Base-by-base conservation (phyloP, 2,888 invertebrate genomes). In the Cantharis rufa region DNA sequence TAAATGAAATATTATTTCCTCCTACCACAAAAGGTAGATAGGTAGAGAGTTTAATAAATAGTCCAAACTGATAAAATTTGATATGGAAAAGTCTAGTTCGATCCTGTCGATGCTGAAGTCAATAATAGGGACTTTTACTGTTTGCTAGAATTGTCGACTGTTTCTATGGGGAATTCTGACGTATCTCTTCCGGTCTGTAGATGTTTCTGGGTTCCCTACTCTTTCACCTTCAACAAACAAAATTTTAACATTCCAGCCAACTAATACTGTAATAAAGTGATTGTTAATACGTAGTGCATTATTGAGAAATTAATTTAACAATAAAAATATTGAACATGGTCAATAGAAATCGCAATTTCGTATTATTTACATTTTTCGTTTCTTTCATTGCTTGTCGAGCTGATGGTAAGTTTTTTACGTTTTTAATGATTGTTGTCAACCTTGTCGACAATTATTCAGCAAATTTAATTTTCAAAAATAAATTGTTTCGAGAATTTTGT, bases 171-270 rank as follows among this genome's bases (percentile, higher is more conserved):
- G 28, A 15, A 70, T 16, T 70, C 70, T 18, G 70, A 73, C 48
- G 70, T 70, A 62, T 48, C 62, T 74, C 70, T 74, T 70, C 69
- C 64, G 63, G 64, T 64, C 74, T 62, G 70, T 69, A 64, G 69
- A 32, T 63, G 69, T 69, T 64, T 74, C 64, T 24, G 64, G 64
- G 15, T 66, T 66, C 21, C 64, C 24, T 74, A 69, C 74, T 74
- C 74, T 74, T 74, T 74, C 74, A 74, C 74, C 74, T 74, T 74
- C 74, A 74, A 70, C 62, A 63, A 74, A 64, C 48, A 74, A 66
- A 64, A 69, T 70, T 70, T 62, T 18, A 63, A 69, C 64, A 64
- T 18, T 74, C 70, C 74, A 74, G 24, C 70, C 70, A 69, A 32
- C 64, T 18, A 24, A 66, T 48, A 48, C 48, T 48, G 48, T n/a